Conservation (phyloP, 1,140 invertebrate species). For the Ctenoplectra terminalis region DNA sequence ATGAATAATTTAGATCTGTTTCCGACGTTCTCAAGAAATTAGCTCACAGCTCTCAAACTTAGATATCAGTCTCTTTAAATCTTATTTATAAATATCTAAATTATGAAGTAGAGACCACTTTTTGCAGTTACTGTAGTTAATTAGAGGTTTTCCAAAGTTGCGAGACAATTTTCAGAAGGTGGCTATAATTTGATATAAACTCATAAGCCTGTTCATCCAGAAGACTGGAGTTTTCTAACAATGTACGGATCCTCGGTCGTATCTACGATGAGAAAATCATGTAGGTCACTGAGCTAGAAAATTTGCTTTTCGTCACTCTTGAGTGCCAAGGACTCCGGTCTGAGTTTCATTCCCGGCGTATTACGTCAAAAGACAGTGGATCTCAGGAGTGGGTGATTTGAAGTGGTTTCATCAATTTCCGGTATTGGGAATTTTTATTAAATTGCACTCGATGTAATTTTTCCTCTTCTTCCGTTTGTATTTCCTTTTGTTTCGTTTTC, state of each 20-base stretch:
- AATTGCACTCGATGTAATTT: background rate
- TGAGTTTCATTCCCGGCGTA: background rate
- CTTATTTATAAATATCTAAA: background rate
- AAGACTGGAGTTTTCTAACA: conserved; percentile 25
- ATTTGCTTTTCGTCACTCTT: conserved; percentile 33
- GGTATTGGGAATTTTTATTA: background rate
- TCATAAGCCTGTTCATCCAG: conserved; percentile 2
- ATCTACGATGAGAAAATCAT: conserved; percentile 11
- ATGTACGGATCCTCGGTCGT: background rate
- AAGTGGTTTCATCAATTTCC: background rate
- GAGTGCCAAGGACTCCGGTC: background rate
- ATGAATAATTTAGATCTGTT: too few relatives aligned
- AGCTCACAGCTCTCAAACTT: too few relatives aligned
- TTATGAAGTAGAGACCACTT: too few relatives aligned
- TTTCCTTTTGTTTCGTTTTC: too few relatives aligned
- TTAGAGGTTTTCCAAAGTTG: background rate
- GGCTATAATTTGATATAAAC: background rate
- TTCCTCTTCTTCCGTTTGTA: background rate
- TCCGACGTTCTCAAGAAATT: too few relatives aligned
- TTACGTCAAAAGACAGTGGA: conserved; percentile 10
- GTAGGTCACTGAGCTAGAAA: conserved; percentile 27
- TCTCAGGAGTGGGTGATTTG: background rate
- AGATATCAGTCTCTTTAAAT: too few relatives aligned
- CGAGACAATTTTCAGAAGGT: background rate
- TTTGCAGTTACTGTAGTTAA: background rate